Conservation (phyloP, 2,797 vertebrate species). For the Eospalax fontanierii region DNA sequence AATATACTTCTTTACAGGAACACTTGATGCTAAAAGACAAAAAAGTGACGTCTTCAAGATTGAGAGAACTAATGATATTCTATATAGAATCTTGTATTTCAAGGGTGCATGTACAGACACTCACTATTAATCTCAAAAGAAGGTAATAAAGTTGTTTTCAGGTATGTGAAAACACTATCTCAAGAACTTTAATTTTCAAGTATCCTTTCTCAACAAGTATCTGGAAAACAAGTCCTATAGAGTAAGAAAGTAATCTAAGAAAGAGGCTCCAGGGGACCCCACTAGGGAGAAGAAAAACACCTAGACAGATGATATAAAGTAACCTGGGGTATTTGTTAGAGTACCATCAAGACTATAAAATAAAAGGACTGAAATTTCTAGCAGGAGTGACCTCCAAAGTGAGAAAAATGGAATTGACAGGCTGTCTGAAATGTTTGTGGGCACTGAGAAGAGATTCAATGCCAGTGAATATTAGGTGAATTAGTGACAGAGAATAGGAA, state of each 20-base stretch:
- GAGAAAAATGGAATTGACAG: neutral
- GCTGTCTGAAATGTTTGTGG: neutral
- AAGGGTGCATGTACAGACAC: neutral
- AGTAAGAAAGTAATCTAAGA: neutral
- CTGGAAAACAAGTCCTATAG: neutral
- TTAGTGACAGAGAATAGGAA: neutral
- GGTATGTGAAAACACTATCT: neutral
- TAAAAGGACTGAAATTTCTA: neutral
- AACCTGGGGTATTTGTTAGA: too few relatives aligned
- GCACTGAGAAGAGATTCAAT: neutral
- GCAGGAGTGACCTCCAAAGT: neutral
- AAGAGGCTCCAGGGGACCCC: neutral
- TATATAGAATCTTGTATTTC: neutral
- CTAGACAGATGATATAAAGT: neutral
- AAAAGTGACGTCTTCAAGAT: neutral
- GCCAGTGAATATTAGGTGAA: neutral
- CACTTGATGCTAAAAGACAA: neutral
- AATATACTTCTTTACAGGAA: neutral
- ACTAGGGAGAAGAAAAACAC: neutral
- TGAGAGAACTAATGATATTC: neutral
- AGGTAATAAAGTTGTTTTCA: neutral
- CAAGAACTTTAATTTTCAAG: neutral
- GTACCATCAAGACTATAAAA: neutral
- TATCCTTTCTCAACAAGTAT: neutral
- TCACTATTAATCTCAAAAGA: neutral